These are phyloP conservation scores for Acheta domesticus DNA, from an alignment of 2,888 invertebrate genomes.

Conservation along the genomic window DNA sequence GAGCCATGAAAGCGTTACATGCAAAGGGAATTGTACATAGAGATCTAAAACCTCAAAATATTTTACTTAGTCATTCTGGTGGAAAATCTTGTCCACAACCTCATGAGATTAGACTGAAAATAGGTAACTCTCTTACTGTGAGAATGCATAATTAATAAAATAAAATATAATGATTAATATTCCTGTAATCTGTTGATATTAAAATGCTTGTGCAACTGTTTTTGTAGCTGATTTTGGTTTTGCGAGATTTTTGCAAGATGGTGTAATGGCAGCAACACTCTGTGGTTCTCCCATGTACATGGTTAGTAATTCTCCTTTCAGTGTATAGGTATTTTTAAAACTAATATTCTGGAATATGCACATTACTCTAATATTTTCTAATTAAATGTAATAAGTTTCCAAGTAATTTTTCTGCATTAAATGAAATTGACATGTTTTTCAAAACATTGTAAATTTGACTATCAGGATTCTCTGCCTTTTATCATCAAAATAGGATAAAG, in stretches of 20 bases:
- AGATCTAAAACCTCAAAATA: slow-evolving; percentile 99
- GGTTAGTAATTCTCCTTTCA: slow-evolving; percentile 57
- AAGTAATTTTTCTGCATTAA: too few relatives aligned
- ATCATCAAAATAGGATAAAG: too few relatives aligned
- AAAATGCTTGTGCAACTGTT: slow-evolving; percentile 24
- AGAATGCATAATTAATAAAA: too few relatives aligned
- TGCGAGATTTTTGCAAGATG: slow-evolving; percentile 96
- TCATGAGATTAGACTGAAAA: slow-evolving; percentile 89
- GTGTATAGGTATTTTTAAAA: neutral
- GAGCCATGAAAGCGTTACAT: slow-evolving; percentile 95
- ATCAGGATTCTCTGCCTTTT: too few relatives aligned
- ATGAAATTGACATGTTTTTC: too few relatives aligned
- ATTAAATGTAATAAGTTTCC: too few relatives aligned
- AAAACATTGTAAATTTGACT: too few relatives aligned
- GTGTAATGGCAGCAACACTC: slow-evolving; percentile 98
- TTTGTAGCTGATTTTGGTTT: slow-evolving; percentile 95
- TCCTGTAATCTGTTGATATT: too few relatives aligned
- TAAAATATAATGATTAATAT: too few relatives aligned
- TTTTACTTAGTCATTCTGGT: slow-evolving; percentile 83
- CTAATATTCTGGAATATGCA: too few relatives aligned
- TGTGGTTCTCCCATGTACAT: slow-evolving; percentile 99
- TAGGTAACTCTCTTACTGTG: slow-evolving; percentile 59
- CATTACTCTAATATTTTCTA: too few relatives aligned
- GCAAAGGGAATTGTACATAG: slow-evolving; percentile 98
- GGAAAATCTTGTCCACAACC: slow-evolving; percentile 66